Conservation (phyloP, 2,888 invertebrate genomes). For the Pheosia tremula region DNA sequence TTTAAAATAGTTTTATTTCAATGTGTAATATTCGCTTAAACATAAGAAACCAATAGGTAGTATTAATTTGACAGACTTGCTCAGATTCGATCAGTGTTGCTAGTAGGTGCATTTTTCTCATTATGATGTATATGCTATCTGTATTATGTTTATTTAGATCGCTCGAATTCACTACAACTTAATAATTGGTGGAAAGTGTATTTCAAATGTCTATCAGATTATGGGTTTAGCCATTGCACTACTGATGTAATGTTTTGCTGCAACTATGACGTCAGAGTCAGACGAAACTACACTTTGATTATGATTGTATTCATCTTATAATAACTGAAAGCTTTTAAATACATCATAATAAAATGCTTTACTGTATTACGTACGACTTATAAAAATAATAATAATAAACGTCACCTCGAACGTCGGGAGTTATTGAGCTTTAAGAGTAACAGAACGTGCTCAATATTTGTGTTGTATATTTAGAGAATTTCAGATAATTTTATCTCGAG, state of each 20-base stretch:
- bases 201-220: neutral
- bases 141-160: neutral
- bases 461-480: neutral
- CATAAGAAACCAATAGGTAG: constrained; percentile 22
- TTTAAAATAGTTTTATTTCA: too few species aligned
- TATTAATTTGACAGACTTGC: constrained; percentile 19
- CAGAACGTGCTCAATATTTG: constrained; percentile 3
- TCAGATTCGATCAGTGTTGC: constrained; percentile 26
- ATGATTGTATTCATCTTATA: neutral
- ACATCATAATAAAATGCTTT: neutral
- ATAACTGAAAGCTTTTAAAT: too few species aligned
- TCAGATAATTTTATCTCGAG: constrained; percentile 4
- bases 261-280: neutral
- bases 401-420: neutral
- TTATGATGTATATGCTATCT: constrained; percentile 10
- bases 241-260: neutral
- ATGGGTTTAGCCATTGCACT: neutral
- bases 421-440: neutral
- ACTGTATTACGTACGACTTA: too few species aligned
- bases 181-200: neutral
- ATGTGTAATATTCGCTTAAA: too few species aligned
- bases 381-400: neutral
- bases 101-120: constrained; percentile 18
- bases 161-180: neutral
- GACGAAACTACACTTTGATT: neutral